Base-by-base conservation (phyloP, 2,113 vertebrate genomes). In the Cinclus mexicanus region DNA sequence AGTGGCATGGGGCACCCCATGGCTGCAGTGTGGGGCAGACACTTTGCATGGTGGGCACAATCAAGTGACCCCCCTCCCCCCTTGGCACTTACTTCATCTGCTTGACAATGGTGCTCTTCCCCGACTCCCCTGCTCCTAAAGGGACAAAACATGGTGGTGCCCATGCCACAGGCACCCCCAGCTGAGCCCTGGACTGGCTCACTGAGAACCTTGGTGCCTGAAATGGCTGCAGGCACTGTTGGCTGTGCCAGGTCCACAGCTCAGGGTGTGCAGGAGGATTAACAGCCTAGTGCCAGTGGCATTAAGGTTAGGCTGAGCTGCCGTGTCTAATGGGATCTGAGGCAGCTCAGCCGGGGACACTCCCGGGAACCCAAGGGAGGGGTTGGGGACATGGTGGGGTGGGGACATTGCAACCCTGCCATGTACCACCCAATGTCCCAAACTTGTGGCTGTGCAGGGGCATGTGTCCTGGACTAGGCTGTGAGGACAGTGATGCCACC, bases 71-170 rank as follows among this genome's bases (percentile, higher is more conserved):
- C 39, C 29, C 23, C 35, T 37, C 35, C 29, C 23, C 14, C 12
- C 13, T 14, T 26, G n/a, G 53, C 50, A 98, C 99, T 99, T 97
- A 99, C 99, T 99, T 99, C 99, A 99, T 99, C 98, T 99, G 99
- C 97, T 99, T 99, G 98, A 99, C 99, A 3, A 99, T 99, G 59
- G 99, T 99, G 97, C 99, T 99, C 95, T 99, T 99, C 28, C 99
- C 99, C 0, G 99, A 99, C 95, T 99, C 99, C 39, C 99, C 99
- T 31, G 99, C 99, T 95, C 99, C 99, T 99, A 87, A 10, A 46
- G 53, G 69, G 78, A 88, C 44, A 95, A 89, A 83, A 59, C 4
- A 57, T 0, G 1, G 47, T 0, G 3, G 56, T 75, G 65, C 24
- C 13, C 10, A 3, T 0, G 0, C 8, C 26, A 9, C 2, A n/a